Evolutionary conservation across 2,888 invertebrate species (phyloP), one percentile per base, ranked within the genome.

Genomic region (Shargacucullia verbasci): DNA sequence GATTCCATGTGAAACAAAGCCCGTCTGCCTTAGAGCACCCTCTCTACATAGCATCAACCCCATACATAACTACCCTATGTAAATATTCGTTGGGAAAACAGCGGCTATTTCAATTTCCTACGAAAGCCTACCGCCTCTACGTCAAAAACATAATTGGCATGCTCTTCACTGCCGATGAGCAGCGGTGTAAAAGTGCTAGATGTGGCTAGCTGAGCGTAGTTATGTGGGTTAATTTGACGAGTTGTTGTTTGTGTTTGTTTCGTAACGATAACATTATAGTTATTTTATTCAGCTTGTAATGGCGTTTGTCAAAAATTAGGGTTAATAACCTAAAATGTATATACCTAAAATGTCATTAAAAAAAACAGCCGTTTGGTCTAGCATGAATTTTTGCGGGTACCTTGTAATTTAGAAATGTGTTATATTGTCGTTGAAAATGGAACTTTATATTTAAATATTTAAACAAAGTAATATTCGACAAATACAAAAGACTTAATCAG

Each of bases 91-190:
- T 62, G 60, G 61, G 74, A 73, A 76, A 70, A 78, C 67, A 73
- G 70, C 73, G 80, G 81, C 81, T 78, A 84, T 84, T 84, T 84
- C 86, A 85, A 89, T 90, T 85, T 89, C 81, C 81, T 78, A 75
- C 82, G 80, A 81, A 82, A 81, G 80, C 80, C 75, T 29, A 29
- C 29, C 73, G 59, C 63, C 54, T 54, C 70, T 57, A 82, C 87
- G 89, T 90, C 90, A 89, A 87, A 88, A 90, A 89, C 89, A 89
- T 92, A 91, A 91, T 91, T 91, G 90, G 87, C 85, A 78, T 86
- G 84, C 89, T 88, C 88, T 86, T 84, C 82, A 69, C 70, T 62
- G 71, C 53, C 64, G 58, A 64, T 62, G 59, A 57, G 44, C 73
- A 44, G 0, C 15, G 82, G 73, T 46, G 10, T 73, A 49, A 5